Evolutionary conservation across 2,888 invertebrate species (phyloP), one percentile per base, ranked within the genome.

Genomic region (Resseliella maxima): DNA sequence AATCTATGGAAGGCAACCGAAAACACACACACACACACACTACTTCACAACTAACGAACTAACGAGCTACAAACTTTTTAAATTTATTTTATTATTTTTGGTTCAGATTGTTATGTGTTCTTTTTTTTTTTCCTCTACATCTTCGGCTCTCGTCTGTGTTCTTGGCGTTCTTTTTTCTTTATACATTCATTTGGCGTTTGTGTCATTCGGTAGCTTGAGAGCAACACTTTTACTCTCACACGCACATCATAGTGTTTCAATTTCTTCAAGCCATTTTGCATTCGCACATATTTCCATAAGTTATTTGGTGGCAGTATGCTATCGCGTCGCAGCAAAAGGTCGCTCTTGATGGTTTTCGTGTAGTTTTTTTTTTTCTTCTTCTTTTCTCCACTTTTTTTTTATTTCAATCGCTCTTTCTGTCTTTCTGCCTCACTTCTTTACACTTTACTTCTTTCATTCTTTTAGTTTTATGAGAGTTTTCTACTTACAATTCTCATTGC

Each of bases 51-150:
- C 83, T 83, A 83, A 83, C 83, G 83, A 83, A 83, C 83, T 83
- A 38, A 83, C 38, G 83, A 83, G 38, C 83, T 83, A 38, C 38
- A 83, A 83, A 83, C 38, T 83, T 83, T 83, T 36, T n/a, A 83
- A 83, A 83, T 83, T 83, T 83, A 83, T 83, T 83, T 83, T 83
- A 83, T 83, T 83, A 83, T 83, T 83, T 83, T 83, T 83, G 83
- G 83, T 83, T 83, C 83, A 38, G 83, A 83, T 83, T 83, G 83
- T 83, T 83, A 83, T 38, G 72, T 24, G n/a, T 72, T 83, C 12
- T 12, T 81, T 81, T 36, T 36, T 38, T 83, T 38, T 8, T n/a
- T 38, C 5, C 21, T 38, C 59, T 59, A 18, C 59, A 59, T 24
- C 3, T 6, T 12, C 27, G n/a, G 21, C 59, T 59, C 18, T 81